Evolutionary conservation across 2,113 vertebrate species (phyloP).

Genomic region (Forbesichthys agassizii): DNA sequence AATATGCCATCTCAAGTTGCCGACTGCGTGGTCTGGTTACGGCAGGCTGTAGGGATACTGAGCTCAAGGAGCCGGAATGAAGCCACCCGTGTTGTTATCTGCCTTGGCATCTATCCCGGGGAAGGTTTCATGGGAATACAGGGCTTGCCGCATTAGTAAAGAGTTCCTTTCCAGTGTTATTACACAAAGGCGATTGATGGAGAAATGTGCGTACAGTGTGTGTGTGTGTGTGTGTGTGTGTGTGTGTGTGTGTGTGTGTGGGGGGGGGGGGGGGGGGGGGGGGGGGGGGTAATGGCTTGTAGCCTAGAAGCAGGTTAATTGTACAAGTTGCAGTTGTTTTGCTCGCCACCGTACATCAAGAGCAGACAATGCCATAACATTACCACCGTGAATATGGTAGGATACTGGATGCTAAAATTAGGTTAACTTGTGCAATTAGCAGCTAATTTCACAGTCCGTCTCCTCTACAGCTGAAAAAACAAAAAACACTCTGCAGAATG

Average conservation of each 20-base stretch:
- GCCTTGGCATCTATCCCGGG: conserved; percentile 20
- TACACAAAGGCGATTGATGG: conserved; percentile 33
- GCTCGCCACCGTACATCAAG: not conserved
- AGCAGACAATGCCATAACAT: conserved; percentile 19
- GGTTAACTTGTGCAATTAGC: conserved; percentile 33
- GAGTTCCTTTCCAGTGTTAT: not conserved
- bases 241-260: not conserved
- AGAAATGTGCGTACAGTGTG: conserved; percentile 6
- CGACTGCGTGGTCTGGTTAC: not conserved
- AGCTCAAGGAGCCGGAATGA: conserved; percentile 38
- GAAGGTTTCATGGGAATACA: too few relatives aligned
- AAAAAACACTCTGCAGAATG: too few relatives aligned
- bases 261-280: conserved; percentile 1
- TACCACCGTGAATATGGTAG: conserved; percentile 17
- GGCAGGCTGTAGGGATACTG: not conserved
- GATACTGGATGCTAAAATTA: conserved; percentile 29
- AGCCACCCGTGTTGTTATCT: not conserved
- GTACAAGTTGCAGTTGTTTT: conserved; percentile 21
- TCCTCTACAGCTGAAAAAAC: conserved; percentile 13
- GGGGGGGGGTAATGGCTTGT: conserved; percentile 32
- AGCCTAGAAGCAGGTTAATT: conserved; percentile 31
- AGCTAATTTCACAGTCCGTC: conserved; percentile 14
- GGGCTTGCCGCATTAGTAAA: too few relatives aligned
- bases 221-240: not conserved
- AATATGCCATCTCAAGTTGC: conserved; percentile 57